Percentiles rank a stretch among this genome's conserved stretches.
phyloP scores from a whole-genome alignment of 2,113 vertebrate genomes.

The Dunckerocampus dactyliophorus region DNA sequence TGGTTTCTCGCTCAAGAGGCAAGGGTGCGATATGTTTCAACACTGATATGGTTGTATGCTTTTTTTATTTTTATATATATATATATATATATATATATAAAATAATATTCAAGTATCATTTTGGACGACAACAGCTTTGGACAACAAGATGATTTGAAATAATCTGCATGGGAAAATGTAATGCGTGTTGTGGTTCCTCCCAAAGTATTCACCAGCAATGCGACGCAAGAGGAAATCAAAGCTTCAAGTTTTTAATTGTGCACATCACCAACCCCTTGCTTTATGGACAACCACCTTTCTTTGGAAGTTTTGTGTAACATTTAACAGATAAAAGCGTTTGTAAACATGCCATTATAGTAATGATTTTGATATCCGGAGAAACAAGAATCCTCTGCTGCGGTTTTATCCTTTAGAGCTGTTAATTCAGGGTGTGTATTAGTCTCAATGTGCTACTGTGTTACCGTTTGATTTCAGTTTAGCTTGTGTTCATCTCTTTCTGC shows the following conservation, averaged over 20 bases:
- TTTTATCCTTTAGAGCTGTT: conserved; percentile 71
- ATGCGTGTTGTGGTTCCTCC: conserved; percentile 66
- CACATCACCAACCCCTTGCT: conserved; percentile 39
- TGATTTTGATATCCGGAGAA: conserved; percentile 38
- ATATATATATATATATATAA: conserved; percentile 14
- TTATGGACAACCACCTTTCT: conserved; percentile 22
- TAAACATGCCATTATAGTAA: conserved; percentile 45
- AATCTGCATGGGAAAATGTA: conserved; percentile 69
- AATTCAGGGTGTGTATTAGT: conserved; percentile 89
- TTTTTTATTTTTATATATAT: conserved; percentile 2
- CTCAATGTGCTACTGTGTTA: conserved; percentile 85
- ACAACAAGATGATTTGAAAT: conserved; percentile 52
- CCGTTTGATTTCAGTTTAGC: conserved; percentile 72
- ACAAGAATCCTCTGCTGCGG: conserved; percentile 50
- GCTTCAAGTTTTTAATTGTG: conserved; percentile 49
- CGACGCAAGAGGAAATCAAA: conserved; percentile 64
- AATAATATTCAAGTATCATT: conserved; percentile 40
- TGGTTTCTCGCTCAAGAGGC: conserved; percentile 32
- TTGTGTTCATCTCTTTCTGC: conserved; percentile 73
- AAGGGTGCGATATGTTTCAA: conserved; percentile 36
- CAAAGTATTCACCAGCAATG: conserved; percentile 75
- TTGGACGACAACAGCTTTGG: conserved; percentile 44
- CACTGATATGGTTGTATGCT: conserved; percentile 39
- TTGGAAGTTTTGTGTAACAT: conserved; percentile 50
- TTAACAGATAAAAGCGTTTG: conserved; percentile 70